These are phyloP conservation scores for Heliopora coerulea DNA, from an alignment of 92 coral and sea anemone genomes.

Conservation along the genomic window DNA sequence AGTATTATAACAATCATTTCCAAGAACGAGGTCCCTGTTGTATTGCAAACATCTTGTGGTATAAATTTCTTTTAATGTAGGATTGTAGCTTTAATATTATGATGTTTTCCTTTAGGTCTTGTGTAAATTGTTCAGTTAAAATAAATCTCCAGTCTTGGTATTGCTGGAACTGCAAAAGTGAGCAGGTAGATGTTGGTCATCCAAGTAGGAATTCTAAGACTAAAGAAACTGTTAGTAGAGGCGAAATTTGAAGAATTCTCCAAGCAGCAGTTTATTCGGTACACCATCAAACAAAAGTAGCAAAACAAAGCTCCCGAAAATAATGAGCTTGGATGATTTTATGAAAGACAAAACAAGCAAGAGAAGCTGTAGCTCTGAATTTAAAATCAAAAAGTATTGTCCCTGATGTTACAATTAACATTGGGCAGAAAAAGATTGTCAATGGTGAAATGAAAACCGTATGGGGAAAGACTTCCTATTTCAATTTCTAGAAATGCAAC, in stretches of 20 bases:
- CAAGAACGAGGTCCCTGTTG: too few relatives aligned
- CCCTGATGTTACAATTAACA: slow-evolving; percentile 33
- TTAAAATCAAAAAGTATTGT: background rate
- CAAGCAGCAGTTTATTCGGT: slow-evolving; percentile 20
- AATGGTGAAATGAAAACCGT: slow-evolving; percentile 53
- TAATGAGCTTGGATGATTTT: slow-evolving; percentile 24
- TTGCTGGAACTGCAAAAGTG: slow-evolving; percentile 26
- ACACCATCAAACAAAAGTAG: slow-evolving; percentile 3
- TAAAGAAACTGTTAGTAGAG: background rate
- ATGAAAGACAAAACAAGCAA: slow-evolving; percentile 41
- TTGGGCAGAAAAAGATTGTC: slow-evolving; percentile 33
- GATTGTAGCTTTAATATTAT: too few relatives aligned
- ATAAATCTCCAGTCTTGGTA: slow-evolving; percentile 7
- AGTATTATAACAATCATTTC: too few relatives aligned
- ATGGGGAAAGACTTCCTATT: slow-evolving; percentile 53
- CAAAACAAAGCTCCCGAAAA: slow-evolving; percentile 3
- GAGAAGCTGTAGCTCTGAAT: slow-evolving; percentile 24
- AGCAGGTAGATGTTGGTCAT: slow-evolving; percentile 24
- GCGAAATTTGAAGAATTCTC: too few relatives aligned
- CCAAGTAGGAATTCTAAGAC: slow-evolving; percentile 3
- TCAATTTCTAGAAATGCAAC: slow-evolving; percentile 57
- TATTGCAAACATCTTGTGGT: too few relatives aligned
- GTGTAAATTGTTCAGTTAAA: slow-evolving; percentile 13
- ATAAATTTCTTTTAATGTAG: too few relatives aligned
- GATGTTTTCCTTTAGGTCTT: slow-evolving; percentile 18